phyloP scores from a whole-genome alignment of 2,888 invertebrate genomes.

The Lomographa bimaculata region DNA sequence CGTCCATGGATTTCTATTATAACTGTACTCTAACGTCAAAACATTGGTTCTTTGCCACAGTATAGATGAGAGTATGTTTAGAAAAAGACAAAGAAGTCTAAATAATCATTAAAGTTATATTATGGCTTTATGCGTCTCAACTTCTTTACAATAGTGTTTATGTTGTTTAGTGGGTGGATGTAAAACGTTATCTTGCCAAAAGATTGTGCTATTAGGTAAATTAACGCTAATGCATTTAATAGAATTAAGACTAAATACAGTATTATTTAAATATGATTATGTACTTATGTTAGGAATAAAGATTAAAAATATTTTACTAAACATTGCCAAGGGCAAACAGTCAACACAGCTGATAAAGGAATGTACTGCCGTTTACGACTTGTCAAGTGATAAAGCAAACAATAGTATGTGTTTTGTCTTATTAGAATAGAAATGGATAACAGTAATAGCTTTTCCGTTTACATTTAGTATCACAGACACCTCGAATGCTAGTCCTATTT shows the following conservation, averaged over 20 bases:
- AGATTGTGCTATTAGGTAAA: constrained; percentile 14
- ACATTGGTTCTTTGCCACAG: no score
- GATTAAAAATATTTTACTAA: constrained; percentile 13
- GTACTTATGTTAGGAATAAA: constrained; percentile 9
- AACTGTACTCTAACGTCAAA: no score
- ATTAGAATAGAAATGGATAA: constrained; percentile 1
- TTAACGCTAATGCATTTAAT: constrained; percentile 24
- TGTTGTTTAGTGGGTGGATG: no score
- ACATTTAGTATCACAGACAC: constrained; percentile 16
- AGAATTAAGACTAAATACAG: constrained; percentile 17
- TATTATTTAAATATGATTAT: constrained; percentile 19
- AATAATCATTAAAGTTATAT: no score
- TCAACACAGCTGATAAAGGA: constrained; percentile 13
- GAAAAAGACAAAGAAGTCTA: no score
- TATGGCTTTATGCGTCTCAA: no score
- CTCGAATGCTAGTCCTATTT: constrained; percentile 35
- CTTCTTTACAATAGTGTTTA: no score
- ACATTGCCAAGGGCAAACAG: constrained; percentile 1
- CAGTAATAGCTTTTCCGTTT: constrained; percentile 3
- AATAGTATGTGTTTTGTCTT: no score
- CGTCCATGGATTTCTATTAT: no score
- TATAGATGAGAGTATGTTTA: no score
- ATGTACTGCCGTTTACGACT: constrained; percentile 13
- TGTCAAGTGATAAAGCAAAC: neutral
- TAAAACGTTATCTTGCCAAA: constrained; percentile 34